Evolutionary conservation across 2,113 vertebrate genomes (phyloP).

Genomic region (Protobothrops flavoviridis): DNA sequence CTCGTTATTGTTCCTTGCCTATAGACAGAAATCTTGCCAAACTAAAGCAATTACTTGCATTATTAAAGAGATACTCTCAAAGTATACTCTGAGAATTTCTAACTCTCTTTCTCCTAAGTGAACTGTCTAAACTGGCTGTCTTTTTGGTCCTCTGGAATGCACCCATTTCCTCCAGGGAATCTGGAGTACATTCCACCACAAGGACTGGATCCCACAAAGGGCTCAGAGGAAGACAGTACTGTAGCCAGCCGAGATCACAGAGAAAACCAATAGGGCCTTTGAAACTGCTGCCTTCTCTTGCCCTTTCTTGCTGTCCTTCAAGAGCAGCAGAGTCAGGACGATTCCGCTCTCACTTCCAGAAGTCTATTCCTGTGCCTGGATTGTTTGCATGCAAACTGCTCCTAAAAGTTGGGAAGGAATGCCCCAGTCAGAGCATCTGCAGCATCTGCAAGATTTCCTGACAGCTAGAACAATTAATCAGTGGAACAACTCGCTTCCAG

Average conservation of each 20-base stretch:
- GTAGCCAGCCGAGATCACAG: not conserved
- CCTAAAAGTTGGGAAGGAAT: not conserved
- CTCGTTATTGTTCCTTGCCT: not conserved
- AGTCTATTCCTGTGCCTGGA: not conserved
- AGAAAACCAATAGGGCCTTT: not conserved
- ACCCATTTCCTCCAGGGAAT: too few relatives aligned
- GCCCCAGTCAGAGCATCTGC: not conserved
- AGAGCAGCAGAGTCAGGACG: not conserved
- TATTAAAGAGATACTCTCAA: too few relatives aligned
- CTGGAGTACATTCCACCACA: too few relatives aligned
- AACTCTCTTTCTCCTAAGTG: too few relatives aligned
- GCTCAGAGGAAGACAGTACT: not conserved
- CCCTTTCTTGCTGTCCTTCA: not conserved
- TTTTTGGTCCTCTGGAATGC: too few relatives aligned
- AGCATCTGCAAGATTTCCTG: too few relatives aligned
- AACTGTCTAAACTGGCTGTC: too few relatives aligned
- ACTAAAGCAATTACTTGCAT: too few relatives aligned
- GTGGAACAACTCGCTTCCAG: too few relatives aligned
- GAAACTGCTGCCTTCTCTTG: not conserved
- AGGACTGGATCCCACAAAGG: not conserved
- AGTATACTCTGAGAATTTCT: too few relatives aligned
- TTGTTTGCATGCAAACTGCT: not conserved
- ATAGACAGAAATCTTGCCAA: not conserved
- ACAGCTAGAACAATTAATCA: too few relatives aligned
- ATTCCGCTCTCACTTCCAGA: not conserved